Evolutionary conservation across 2,888 invertebrate species (phyloP), one percentile per base, ranked within the genome.

Genomic region (Timema podura): DNA sequence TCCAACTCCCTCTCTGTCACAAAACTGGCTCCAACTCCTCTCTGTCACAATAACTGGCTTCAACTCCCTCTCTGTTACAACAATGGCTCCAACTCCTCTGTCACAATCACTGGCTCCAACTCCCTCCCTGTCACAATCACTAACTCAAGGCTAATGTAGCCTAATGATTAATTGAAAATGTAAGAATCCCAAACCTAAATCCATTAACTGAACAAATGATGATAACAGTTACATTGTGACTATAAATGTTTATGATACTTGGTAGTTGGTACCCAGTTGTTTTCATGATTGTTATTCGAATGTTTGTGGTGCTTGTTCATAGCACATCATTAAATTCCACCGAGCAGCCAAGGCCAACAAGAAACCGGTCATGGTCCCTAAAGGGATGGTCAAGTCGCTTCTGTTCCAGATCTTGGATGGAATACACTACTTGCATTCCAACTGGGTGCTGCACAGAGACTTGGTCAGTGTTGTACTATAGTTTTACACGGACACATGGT

Each of bases 361-460:
- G 79, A 97, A 97, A 79, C 92, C 93, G 71, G 95, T 98, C 15
- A 92, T 95, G 86, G 96, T 96, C 46, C 96, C 96, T 7, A 95
- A 95, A 80, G 96, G 93, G 72, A 97, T 97, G 96, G 96, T 99
- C 0, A 99, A 99, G 82, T 97, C 96, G 74, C 84, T 99, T 65
- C 85, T 99, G 0, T 98, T 96, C 84, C 99, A 99, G 85, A 98
- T 99, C 79, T 85, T 99, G 74, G 97, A 98, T 84, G 98, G 98
- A 64, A 99, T 99, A 80, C 96, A 98, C 83, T 99, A 99, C 84
- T 86, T 99, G 77, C 99, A 99, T 85, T 93, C 95, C 74, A 99
- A 99, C 82, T 99, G 98, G 98, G 97, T 99, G 72, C 85, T 99
- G 69, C 98, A 99, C 83, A 88, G 98, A 82, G 98, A 98, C 87